Conservation (phyloP, 1,140 invertebrate genomes). For the Propsilocerus akamusi region DNA sequence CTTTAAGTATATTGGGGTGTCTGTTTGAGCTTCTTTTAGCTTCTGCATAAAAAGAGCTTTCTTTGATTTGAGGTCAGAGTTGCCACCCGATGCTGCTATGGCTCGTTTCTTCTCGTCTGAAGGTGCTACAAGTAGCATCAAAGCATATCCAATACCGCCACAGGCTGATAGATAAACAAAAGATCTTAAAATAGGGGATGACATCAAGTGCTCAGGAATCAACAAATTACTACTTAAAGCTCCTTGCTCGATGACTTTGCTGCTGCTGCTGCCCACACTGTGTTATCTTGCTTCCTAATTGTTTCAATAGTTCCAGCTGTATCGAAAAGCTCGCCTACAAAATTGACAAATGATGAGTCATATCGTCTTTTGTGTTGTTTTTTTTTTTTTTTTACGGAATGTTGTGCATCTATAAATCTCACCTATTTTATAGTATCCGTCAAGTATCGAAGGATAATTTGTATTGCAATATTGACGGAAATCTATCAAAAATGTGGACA, state of each 20-base stretch:
- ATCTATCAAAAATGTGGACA: conserved; percentile 24
- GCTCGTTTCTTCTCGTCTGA: conserved; percentile 27
- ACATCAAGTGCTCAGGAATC: conserved; percentile 17
- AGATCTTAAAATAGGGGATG: conserved; percentile 27
- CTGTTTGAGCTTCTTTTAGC: conserved; percentile 15
- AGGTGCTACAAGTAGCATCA: conserved; percentile 31
- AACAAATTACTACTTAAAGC: not conserved
- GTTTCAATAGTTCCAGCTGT: too few relatives aligned
- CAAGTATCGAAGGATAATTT: conserved; percentile 35
- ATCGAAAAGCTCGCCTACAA: too few relatives aligned
- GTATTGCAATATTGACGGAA: conserved; percentile 35
- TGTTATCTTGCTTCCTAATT: too few relatives aligned
- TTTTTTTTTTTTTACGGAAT: conserved; percentile 7
- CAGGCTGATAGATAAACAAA: conserved; percentile 32
- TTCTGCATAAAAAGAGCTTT: conserved; percentile 17
- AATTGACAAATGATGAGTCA: conserved; percentile 25
- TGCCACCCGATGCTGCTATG: conserved; percentile 4
- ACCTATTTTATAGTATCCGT: conserved; percentile 37
- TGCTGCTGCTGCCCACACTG: too few relatives aligned
- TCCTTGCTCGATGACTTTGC: conserved; percentile 16
- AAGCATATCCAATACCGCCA: conserved; percentile 31
- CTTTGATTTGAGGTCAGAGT: conserved; percentile 11
- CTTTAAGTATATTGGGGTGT: conserved; percentile 8
- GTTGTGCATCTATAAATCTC: conserved; percentile 32
- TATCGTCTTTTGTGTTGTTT: conserved; percentile 7